Percentiles rank a stretch among this genome's conserved stretches.
Conservation (phyloP, 2,113 vertebrate genomes). For the Lontra canadensis region DNA sequence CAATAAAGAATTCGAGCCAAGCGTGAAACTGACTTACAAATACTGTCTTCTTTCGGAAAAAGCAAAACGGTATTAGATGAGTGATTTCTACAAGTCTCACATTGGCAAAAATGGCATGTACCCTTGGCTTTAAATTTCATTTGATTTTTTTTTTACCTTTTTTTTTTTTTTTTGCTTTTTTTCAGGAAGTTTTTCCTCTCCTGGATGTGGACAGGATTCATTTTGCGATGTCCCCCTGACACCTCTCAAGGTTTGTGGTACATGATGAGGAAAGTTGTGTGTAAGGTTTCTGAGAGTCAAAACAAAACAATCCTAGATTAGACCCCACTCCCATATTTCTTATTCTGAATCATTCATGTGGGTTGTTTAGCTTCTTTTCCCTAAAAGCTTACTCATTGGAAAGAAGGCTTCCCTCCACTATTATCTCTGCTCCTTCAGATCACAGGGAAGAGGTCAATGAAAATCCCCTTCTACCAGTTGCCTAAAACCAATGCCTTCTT, state of each 20-base stretch:
- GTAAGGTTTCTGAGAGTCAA: background rate
- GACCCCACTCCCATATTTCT: background rate
- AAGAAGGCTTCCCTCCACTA: background rate
- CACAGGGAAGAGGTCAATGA: background rate
- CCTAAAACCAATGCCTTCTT: background rate
- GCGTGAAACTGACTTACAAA: conserved; percentile 67
- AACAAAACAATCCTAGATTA: background rate
- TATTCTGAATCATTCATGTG: background rate
- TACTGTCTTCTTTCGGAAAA: conserved; percentile 70
- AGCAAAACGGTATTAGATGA: conserved; percentile 20
- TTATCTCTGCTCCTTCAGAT: background rate
- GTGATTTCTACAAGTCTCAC: background rate
- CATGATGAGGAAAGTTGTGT: background rate
- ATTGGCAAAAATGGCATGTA: background rate
- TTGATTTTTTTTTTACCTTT: background rate
- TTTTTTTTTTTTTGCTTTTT: background rate
- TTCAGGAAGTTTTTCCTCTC: background rate
- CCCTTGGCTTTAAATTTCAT: background rate
- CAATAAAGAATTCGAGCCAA: conserved; percentile 58
- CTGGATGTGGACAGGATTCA: background rate
- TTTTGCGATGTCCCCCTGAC: background rate
- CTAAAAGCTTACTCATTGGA: background rate
- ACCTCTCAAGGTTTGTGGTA: background rate
- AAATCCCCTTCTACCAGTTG: background rate
- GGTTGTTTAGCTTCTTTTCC: background rate